phyloP scores from a whole-genome alignment of 2,797 vertebrate genomes.

The Propithecus perrieri region DNA sequence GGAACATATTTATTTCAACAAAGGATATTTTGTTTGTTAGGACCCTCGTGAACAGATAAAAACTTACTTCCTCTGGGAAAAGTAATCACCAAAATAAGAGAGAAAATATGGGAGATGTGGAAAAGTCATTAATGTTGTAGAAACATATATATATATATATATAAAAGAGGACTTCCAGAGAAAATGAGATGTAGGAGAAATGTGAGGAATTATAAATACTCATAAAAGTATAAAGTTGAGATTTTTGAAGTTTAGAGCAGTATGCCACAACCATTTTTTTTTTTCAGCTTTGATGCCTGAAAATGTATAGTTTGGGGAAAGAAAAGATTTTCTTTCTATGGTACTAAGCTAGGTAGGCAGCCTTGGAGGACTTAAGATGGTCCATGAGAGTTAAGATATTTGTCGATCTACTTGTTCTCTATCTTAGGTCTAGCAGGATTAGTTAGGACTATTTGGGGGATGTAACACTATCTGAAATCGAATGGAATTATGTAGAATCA shows the following conservation, averaged over 20 bases:
- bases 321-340: background rate
- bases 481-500: background rate
- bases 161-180: background rate
- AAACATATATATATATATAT: background rate
- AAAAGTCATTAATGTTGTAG: background rate
- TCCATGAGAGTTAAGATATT: background rate
- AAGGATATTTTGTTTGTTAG: background rate
- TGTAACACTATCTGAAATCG: background rate
- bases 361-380: background rate
- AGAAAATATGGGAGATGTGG: background rate
- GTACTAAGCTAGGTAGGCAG: background rate
- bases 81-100: background rate
- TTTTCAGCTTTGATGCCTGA: background rate
- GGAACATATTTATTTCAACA: constrained; percentile 1
- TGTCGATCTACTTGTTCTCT: background rate
- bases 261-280: background rate
- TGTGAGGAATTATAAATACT: background rate
- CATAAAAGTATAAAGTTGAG: background rate
- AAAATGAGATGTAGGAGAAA: background rate
- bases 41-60: background rate
- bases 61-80: background rate
- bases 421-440: background rate
- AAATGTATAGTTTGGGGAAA: background rate
- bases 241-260: background rate
- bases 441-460: background rate